Conservation (phyloP, 2,888 invertebrate species). For the Deladenus siricidicola region DNA sequence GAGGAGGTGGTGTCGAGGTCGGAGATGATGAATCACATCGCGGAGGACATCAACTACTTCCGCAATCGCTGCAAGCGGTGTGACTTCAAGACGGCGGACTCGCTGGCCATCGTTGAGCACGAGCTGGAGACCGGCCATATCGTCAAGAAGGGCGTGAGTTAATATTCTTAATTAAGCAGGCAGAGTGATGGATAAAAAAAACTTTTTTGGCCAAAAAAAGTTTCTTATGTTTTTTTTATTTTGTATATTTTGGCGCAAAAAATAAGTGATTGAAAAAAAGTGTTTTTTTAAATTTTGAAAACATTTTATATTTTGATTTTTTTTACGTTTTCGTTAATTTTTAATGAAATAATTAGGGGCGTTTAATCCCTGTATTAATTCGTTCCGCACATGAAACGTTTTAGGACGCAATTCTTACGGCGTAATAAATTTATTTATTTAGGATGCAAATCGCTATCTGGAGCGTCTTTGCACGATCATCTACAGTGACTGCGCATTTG, state of each 20-base stretch:
- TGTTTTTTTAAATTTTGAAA: no score
- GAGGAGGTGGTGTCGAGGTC: background rate
- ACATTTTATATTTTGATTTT: no score
- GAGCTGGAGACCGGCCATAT: constrained; percentile 4
- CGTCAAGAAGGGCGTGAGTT: background rate
- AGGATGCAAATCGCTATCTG: constrained; percentile 2
- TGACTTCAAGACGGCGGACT: background rate
- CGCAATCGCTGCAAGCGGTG: constrained; percentile 1
- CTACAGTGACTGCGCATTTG: constrained; percentile 5
- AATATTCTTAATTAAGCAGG: background rate
- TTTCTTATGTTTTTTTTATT: background rate
- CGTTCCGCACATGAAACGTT: no score
- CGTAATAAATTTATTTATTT: background rate
- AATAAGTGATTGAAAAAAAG: no score
- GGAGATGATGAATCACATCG: background rate
- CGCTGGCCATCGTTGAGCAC: background rate
- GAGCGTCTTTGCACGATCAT: background rate
- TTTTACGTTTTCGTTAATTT: no score
- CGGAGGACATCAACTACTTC: background rate
- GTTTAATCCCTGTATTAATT: no score
- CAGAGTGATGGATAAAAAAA: no score
- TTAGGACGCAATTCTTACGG: no score
- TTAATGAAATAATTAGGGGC: no score
- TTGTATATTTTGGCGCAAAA: background rate
- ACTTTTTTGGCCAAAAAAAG: no score